Conservation (phyloP, 2,113 vertebrate genomes). For the Lasiurus borealis region DNA sequence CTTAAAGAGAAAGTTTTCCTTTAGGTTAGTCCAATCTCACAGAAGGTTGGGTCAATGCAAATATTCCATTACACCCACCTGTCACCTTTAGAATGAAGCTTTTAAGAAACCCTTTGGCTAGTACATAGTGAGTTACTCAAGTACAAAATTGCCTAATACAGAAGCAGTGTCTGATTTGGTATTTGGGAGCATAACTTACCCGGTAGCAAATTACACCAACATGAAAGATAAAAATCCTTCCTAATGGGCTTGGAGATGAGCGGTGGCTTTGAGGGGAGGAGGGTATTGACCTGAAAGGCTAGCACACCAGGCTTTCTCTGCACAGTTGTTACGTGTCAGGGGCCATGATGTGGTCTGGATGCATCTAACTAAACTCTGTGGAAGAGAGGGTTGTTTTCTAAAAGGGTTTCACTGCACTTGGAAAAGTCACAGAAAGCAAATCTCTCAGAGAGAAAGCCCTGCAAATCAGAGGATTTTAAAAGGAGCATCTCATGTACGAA, state of each 20-base stretch:
- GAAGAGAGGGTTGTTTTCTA: slow-evolving; percentile 34
- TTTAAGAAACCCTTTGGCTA: slow-evolving; percentile 51
- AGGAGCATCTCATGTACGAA: slow-evolving; percentile 79
- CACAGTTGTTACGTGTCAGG: neutral
- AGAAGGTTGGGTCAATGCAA: slow-evolving; percentile 39
- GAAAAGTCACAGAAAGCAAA: slow-evolving; percentile 78
- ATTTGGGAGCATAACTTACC: slow-evolving; percentile 79
- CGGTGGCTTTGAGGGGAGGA: neutral
- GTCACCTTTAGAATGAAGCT: slow-evolving; percentile 24
- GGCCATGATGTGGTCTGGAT: neutral
- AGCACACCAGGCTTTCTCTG: neutral
- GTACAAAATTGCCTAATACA: neutral
- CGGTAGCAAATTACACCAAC: slow-evolving; percentile 80
- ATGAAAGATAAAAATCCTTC: slow-evolving; percentile 67
- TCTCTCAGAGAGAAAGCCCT: slow-evolving; percentile 76
- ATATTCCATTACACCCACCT: slow-evolving; percentile 21
- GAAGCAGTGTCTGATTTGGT: slow-evolving; percentile 71
- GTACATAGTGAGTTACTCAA: neutral
- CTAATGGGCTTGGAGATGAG: neutral
- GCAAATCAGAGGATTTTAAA: slow-evolving; percentile 79
- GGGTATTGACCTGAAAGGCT: neutral
- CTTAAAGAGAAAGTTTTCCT: neutral
- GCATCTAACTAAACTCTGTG: slow-evolving; percentile 62
- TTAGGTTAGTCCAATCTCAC: neutral
- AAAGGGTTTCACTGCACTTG: slow-evolving; percentile 65